Base-by-base conservation (phyloP, 2,797 vertebrate genomes). In the Somateria mollissima region DNA sequence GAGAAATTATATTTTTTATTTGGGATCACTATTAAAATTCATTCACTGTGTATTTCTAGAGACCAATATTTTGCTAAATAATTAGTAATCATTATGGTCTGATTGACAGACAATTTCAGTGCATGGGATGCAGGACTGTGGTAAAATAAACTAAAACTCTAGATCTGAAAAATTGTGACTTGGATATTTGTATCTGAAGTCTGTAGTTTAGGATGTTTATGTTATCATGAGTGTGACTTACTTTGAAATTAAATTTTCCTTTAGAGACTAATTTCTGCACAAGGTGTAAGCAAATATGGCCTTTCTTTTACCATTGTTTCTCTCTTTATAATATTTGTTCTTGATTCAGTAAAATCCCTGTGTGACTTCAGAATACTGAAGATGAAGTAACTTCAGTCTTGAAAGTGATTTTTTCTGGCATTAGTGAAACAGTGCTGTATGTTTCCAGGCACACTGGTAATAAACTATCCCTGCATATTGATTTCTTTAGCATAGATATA, bases 181-280 rank as follows among this genome's bases (percentile, higher is more conserved):
- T 73, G 36, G 21, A 32, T 85, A 79, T 94, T 91, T 90, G 43
- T 89, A 51, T 66, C 54, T 83, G 36, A 30, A 67, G 11, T 56
- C n/a, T 73, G 11, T 25, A 82, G 36, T 83, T 87, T 71, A 70
- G 19, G n/a, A 27, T 78, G 47, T 76, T 94, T 87, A 89, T 92
- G 43, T 84, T 92, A 84, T 67, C 30, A 37, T 66, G 85, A 88
- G 70, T 70, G 41, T 86, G 74, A 76, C 67, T 94, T 81, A 87
- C 74, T 86, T 94, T 60, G 64, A 92, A 94, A 94, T 90, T 86
- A 94, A 76, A 64, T 88, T 96, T 86, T 88, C 20, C 91, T 96
- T 94, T 79, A 67, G 57, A 89, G 76, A 94, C 41, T 64, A 84
- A 60, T 90, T 94, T 96, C 85, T 93, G 64, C 76, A 86, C 60